Evolutionary conservation across 2,113 vertebrate species (phyloP).

Genomic region (Struthidea cinerea): DNA sequence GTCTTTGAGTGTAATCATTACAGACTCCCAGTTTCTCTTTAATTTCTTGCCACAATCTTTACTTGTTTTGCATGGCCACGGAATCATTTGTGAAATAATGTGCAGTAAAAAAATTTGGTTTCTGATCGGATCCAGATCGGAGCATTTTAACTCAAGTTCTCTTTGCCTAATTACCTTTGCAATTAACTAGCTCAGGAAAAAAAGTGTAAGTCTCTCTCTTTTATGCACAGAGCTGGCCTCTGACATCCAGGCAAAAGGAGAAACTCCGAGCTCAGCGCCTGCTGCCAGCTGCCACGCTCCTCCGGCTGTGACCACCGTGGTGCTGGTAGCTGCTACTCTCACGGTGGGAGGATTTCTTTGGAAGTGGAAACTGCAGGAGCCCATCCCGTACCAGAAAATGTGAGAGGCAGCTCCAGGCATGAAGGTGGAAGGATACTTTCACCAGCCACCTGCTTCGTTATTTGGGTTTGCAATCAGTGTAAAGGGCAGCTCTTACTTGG

Average conservation of each 20-base stretch:
- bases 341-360: not conserved
- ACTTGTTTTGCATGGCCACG: not conserved
- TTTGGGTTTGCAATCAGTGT: not conserved
- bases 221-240: not conserved
- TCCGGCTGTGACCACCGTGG: not conserved
- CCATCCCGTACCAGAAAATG: not conserved
- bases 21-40: not conserved
- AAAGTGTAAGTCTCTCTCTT: not conserved
- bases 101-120: not conserved
- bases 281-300: not conserved
- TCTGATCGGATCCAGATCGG: not conserved
- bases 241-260: not conserved
- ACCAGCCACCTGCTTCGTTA: not conserved
- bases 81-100: not conserved
- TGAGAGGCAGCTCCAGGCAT: not conserved
- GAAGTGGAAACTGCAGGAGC: not conserved
- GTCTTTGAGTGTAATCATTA: not conserved
- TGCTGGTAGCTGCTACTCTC: not conserved
- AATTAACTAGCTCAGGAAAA: not conserved
- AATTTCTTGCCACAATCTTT: not conserved
- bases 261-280: not conserved
- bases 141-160: not conserved
- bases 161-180: not conserved
- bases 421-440: not conserved
- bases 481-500: not conserved